phyloP scores from a whole-genome alignment of 2,888 invertebrate genomes.

The Ernsta delagoae region DNA sequence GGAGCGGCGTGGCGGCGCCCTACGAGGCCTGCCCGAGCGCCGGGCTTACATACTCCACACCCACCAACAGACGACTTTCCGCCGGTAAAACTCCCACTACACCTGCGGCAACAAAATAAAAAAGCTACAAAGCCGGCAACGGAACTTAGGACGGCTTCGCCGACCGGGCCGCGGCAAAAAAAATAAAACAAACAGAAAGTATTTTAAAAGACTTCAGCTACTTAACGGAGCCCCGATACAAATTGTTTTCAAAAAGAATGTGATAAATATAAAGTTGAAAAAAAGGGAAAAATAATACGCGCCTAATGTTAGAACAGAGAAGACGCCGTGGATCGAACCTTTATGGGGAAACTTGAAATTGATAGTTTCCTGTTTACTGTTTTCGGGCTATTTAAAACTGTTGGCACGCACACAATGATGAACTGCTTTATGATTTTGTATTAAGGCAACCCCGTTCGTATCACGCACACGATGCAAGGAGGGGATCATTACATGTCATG shows the following conservation, averaged over 20 bases:
- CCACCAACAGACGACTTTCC: conserved; percentile 86
- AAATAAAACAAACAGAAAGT: conserved; percentile 62
- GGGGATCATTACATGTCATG: conserved; percentile 62
- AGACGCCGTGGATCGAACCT: conserved; percentile 64
- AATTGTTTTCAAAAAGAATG: conserved; percentile 33
- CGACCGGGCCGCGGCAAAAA: conserved; percentile 65
- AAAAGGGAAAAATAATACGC: conserved; percentile 31
- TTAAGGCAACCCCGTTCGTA: conserved; percentile 66
- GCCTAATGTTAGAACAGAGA: conserved; percentile 53
- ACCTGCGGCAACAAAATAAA: conserved; percentile 85
- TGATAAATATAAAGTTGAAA: conserved; percentile 22
- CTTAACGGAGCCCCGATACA: conserved; percentile 32
- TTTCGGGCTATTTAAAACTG: conserved; percentile 72
- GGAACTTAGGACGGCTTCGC: conserved; percentile 62
- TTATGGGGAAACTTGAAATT: conserved; percentile 78
- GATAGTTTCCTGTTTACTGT: conserved; percentile 76
- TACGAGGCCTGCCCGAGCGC: conserved; percentile 82
- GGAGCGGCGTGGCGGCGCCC: too few relatives aligned
- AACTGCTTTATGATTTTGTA: conserved; percentile 62
- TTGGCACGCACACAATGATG: conserved; percentile 72
- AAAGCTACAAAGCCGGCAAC: conserved; percentile 79
- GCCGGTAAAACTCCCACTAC: conserved; percentile 86
- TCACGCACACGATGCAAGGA: conserved; percentile 70
- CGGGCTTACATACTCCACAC: conserved; percentile 86
- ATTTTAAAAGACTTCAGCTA: conserved; percentile 42